A percentile compares a stretch with the other conserved stretches of the same genome.
Evolutionary conservation across 2,888 invertebrate genomes (phyloP).

Genomic region (Leptopilina drosophilae): DNA sequence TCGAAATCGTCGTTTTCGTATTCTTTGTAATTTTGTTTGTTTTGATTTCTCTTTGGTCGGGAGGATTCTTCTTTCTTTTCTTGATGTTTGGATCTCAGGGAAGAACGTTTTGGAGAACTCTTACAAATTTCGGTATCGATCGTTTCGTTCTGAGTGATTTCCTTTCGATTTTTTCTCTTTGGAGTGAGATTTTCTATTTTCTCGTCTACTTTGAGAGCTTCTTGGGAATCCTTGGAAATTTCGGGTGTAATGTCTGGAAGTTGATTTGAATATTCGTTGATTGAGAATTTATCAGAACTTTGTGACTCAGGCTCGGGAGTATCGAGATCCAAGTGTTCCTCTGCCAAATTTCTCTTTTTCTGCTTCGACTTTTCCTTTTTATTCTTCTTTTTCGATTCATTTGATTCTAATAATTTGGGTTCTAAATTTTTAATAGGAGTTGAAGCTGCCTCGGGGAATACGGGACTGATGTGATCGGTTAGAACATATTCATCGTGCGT

Average conservation of each 20-base stretch:
- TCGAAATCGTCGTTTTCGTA: slow-evolving; percentile 56
- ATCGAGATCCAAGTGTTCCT: slow-evolving; percentile 67
- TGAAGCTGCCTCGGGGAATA: slow-evolving; percentile 61
- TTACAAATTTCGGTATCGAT: neutral
- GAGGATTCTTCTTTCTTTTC: slow-evolving; percentile 43
- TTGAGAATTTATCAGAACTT: slow-evolving; percentile 16
- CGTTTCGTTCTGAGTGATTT: neutral
- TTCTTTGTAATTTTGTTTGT: slow-evolving; percentile 57
- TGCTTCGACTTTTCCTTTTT: slow-evolving; percentile 48
- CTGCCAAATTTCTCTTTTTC: slow-evolving; percentile 66
- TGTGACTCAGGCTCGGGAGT: slow-evolving; percentile 43
- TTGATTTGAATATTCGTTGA: neutral
- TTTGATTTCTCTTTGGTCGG: slow-evolving; percentile 55
- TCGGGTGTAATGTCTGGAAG: neutral
- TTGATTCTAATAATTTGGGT: neutral
- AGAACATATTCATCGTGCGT: slow-evolving; percentile 75
- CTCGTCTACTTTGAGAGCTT: neutral
- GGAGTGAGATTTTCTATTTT: too few species aligned
- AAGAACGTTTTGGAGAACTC: neutral
- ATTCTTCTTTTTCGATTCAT: slow-evolving; percentile 44
- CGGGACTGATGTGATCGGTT: slow-evolving; percentile 72
- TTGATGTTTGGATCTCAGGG: slow-evolving; percentile 26
- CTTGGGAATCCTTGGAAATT: too few species aligned
- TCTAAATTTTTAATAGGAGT: slow-evolving; percentile 55
- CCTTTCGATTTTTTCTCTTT: neutral